Evolutionary conservation across 2,888 invertebrate species (phyloP).

Genomic region (Helleia helle): DNA sequence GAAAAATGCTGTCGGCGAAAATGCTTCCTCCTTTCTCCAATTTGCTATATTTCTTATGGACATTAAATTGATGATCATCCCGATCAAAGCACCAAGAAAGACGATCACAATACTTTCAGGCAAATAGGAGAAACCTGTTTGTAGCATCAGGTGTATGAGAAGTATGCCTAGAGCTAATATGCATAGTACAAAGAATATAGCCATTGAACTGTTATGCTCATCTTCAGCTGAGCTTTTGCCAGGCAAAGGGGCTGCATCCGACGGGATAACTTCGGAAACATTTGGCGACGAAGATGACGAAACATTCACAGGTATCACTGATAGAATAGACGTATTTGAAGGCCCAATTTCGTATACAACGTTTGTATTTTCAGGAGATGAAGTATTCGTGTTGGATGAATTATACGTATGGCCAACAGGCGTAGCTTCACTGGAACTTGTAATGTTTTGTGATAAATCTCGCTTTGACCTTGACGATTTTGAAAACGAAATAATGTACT

Average conservation of each 20-base stretch:
- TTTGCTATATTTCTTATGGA: conserved; percentile 92
- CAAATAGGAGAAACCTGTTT: conserved; percentile 95
- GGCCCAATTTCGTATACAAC: conserved; percentile 46
- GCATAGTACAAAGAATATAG: conserved; percentile 97
- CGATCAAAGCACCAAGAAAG: conserved; percentile 93
- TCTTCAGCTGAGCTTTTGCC: conserved; percentile 94
- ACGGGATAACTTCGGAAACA: conserved; percentile 70
- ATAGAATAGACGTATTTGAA: conserved; percentile 42
- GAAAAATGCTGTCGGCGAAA: conserved; percentile 98
- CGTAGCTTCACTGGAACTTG: conserved; percentile 43
- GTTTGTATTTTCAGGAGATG: conserved; percentile 43
- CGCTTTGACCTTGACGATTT: conserved; percentile 42
- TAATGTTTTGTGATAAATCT: conserved; percentile 29
- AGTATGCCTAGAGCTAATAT: conserved; percentile 95
- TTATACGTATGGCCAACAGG: conserved; percentile 22
- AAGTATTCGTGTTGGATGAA: conserved; percentile 25
- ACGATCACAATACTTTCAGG: conserved; percentile 99
- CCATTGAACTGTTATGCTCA: conserved; percentile 96
- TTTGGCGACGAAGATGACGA: conserved; percentile 44
- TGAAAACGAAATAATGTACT: conserved; percentile 2
- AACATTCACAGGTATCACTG: conserved; percentile 43
- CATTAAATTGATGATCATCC: conserved; percentile 90
- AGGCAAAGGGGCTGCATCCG: conserved; percentile 86
- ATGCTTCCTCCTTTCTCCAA: conserved; percentile 98
- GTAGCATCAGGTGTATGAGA: conserved; percentile 94